Percentiles rank a stretch among this genome's conserved stretches.
phyloP scores from a whole-genome alignment of 2,888 invertebrate genomes.

The Anoplius nigerrimus region DNA sequence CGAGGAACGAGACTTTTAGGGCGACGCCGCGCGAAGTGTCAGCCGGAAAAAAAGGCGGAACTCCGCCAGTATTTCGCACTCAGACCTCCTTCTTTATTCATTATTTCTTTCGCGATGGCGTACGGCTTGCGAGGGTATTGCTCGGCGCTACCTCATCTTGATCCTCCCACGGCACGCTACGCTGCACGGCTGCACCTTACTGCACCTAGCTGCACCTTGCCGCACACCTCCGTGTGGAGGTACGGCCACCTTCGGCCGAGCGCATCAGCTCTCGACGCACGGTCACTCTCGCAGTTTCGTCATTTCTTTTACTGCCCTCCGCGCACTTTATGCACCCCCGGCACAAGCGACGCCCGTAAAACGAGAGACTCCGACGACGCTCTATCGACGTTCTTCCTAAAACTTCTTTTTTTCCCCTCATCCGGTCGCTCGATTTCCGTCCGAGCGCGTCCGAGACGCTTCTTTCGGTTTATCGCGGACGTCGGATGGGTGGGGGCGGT shows the following conservation, averaged over 20 bases:
- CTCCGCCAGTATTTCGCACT: constrained; percentile 22
- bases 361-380: constrained; percentile 1
- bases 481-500: no score
- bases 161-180: constrained; percentile 14
- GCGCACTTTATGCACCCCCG: constrained; percentile 6
- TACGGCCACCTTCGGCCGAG: no score
- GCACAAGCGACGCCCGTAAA: not conserved
- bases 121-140: not conserved
- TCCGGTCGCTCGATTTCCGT: not conserved
- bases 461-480: no score
- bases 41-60: constrained; percentile 5
- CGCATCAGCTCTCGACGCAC: not conserved
- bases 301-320: constrained; percentile 16
- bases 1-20: constrained; percentile 8
- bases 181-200: not conserved
- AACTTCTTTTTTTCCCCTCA: not conserved
- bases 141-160: constrained; percentile 23
- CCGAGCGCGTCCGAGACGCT: no score
- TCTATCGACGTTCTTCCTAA: constrained; percentile 1
- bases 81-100: constrained; percentile 35
- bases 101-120: constrained; percentile 30
- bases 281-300: constrained; percentile 7
- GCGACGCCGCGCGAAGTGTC: constrained; percentile 11
- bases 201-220: no score
- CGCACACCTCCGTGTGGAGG: no score